These are phyloP conservation scores for Drosophila melanosoma DNA, from an alignment of 2,888 invertebrate genomes.

Conservation along the genomic window DNA sequence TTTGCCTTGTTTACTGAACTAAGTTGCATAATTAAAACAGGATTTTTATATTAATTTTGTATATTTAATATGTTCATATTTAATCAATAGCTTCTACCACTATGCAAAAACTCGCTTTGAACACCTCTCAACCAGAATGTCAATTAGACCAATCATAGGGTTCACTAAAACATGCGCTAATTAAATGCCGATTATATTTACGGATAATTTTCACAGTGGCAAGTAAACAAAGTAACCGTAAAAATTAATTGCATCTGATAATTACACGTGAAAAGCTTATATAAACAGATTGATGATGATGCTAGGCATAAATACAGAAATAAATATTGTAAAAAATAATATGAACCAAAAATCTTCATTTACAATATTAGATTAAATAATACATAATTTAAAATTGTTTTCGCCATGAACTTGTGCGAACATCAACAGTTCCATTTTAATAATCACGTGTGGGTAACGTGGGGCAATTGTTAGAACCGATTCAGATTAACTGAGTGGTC, in stretches of 20 bases:
- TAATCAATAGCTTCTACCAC: constrained; percentile 16
- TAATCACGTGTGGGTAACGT: constrained; percentile 26
- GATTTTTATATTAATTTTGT: constrained; percentile 1
- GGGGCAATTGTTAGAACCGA: constrained; percentile 24
- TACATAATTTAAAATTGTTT: constrained; percentile 67
- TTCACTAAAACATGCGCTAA: constrained; percentile 26
- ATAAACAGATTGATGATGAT: constrained; percentile 11
- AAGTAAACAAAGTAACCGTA: constrained; percentile 27
- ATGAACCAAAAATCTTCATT: constrained; percentile 22
- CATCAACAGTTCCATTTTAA: constrained; percentile 30
- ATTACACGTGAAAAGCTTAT: constrained; percentile 53
- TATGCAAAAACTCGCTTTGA: neutral
- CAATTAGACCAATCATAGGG: constrained; percentile 27
- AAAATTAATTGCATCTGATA: constrained; percentile 48
- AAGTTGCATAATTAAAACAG: constrained; percentile 31
- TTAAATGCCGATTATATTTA: constrained; percentile 24
- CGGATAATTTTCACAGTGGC: constrained; percentile 37
- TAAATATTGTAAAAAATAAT: constrained; percentile 1
- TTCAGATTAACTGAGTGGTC: constrained; percentile 18
- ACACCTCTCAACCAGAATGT: neutral
- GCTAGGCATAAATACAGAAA: constrained; percentile 16
- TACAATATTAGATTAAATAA: constrained; percentile 27
- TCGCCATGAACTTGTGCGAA: constrained; percentile 70
- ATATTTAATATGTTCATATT: constrained; percentile 1
- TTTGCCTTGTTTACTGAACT: constrained; percentile 21